These are phyloP conservation scores for Lypha dubia DNA, from an alignment of 2,888 invertebrate genomes.

Conservation along the genomic window DNA sequence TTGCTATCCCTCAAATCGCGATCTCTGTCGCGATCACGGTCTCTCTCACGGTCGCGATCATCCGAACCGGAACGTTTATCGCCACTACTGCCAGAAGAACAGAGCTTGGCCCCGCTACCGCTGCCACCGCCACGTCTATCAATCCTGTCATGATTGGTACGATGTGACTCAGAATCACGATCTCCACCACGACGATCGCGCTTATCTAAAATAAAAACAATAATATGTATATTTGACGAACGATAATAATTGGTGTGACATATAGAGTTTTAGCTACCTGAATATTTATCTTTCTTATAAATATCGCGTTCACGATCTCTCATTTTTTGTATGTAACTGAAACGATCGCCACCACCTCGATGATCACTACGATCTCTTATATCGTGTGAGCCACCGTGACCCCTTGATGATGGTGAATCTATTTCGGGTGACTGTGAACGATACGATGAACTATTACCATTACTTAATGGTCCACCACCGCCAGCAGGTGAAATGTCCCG, in stretches of 20 bases:
- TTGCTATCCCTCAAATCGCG: constrained; percentile 82
- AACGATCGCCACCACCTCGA: constrained; percentile 85
- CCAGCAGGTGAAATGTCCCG: constrained; percentile 82
- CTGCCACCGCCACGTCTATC: constrained; percentile 83
- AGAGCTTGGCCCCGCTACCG: constrained; percentile 80
- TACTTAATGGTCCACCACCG: constrained; percentile 79
- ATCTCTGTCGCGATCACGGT: constrained; percentile 76
- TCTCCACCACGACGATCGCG: constrained; percentile 86
- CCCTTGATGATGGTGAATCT: constrained; percentile 86
- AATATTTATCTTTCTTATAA: constrained; percentile 96
- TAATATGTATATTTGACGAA: neutral
- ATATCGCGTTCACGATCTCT: constrained; percentile 90
- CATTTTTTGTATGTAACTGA: constrained; percentile 83
- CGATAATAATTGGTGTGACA: neutral
- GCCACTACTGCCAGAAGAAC: constrained; percentile 80
- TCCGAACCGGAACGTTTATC: constrained; percentile 83
- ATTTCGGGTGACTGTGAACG: constrained; percentile 90
- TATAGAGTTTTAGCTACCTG: constrained; percentile 85
- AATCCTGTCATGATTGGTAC: constrained; percentile 94
- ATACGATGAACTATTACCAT: constrained; percentile 88
- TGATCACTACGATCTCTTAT: constrained; percentile 79
- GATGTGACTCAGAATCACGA: constrained; percentile 88
- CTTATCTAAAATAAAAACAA: constrained; percentile 85
- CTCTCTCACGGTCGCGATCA: constrained; percentile 81
- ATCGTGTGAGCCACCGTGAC: constrained; percentile 80